Evolutionary conservation across 2,113 vertebrate genomes (phyloP), one percentile per base, ranked within the genome.

Genomic region (Aspidoscelis tigris): DNA sequence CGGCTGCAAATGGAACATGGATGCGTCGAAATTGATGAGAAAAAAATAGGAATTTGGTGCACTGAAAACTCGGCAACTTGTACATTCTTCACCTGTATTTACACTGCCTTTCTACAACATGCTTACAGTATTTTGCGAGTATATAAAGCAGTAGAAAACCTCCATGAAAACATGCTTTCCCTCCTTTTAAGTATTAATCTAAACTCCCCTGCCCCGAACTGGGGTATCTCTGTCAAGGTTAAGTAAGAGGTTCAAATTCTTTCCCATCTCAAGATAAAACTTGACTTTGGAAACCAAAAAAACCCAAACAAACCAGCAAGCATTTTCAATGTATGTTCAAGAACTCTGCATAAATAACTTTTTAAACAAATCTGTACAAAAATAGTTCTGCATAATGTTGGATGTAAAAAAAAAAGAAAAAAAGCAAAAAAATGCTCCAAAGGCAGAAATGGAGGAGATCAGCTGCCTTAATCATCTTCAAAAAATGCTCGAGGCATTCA

Each of bases 301-400:
- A 33, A 1, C 33, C 33, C 33, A 33, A 33, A 33, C 33, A 33
- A 33, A 33, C 33, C 33, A 33, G 33, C 44, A 95, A 96, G 96
- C 97, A 97, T 95, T 96, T 92, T 89, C 96, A 91, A 96, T 98
- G 97, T 97, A 96, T 33, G 33, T 96, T 96, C 96, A 96, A 93
- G 97, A 93, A 97, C 96, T 95, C 96, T 97, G 97, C 97, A 99
- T 97, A 97, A 97, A 97, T 95, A 97, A 97, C 95, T 96, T 96
- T 98, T 97, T 95, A 96, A 98, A 98, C 96, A 97, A 96, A 97
- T 97, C 98, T 97, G 97, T 99, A 99, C 97, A 99, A 99, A 99
- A 99, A 98, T 98, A 99, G 96, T 96, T 96, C 96, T 97, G 96
- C 97, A 96, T 97, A 97, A 97, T 95, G 97, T 97, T 96, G 94